phyloP scores from a whole-genome alignment of 2,113 vertebrate species.

The Coturnix japonica region DNA sequence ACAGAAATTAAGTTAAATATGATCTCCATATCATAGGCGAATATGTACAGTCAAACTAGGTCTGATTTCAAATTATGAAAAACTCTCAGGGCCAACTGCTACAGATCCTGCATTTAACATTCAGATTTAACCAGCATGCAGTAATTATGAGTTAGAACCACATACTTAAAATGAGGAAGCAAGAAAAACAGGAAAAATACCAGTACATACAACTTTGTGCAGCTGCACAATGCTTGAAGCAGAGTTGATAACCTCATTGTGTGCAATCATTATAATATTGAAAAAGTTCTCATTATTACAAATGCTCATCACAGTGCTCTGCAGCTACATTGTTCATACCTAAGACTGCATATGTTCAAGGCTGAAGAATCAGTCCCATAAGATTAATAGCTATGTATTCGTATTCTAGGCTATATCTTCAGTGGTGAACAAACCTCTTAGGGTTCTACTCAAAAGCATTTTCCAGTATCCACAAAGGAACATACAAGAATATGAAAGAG shows the following conservation, averaged over 20 bases:
- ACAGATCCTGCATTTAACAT: slow-evolving; percentile 39
- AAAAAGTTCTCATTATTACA: background rate
- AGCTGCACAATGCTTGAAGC: background rate
- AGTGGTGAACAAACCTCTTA: background rate
- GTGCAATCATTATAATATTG: background rate
- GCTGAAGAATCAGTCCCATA: background rate
- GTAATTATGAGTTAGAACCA: slow-evolving; percentile 21
- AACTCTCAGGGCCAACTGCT: background rate
- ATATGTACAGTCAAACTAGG: background rate
- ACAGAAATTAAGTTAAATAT: background rate
- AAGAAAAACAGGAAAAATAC: slow-evolving; percentile 26
- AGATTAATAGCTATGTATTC: background rate
- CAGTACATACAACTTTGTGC: background rate
- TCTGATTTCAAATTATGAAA: slow-evolving; percentile 14
- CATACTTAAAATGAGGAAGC: background rate
- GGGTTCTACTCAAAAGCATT: background rate
- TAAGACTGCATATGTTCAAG: background rate
- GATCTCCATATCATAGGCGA: background rate
- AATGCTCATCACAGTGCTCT: background rate
- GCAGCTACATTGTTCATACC: background rate
- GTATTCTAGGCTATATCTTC: background rate
- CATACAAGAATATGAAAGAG: background rate
- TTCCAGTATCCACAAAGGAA: background rate
- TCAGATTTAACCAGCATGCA: slow-evolving; percentile 38
- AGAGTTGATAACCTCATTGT: background rate